Evolutionary conservation across 2,888 invertebrate species (phyloP).

Genomic region (Platypus cylindrus): DNA sequence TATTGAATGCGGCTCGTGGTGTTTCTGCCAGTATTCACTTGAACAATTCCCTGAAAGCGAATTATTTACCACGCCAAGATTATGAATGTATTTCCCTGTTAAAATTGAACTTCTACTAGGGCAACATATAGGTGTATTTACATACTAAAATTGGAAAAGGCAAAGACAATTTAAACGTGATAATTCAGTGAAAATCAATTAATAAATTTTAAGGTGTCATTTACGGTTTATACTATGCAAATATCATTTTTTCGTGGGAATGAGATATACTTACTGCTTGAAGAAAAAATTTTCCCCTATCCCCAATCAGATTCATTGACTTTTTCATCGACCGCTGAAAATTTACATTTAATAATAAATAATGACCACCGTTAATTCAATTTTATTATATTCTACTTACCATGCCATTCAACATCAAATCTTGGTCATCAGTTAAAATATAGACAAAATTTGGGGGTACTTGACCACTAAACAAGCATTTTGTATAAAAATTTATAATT

Average conservation of each 20-base stretch:
- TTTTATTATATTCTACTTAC: conserved; percentile 38
- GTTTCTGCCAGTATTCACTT: conserved; percentile 50
- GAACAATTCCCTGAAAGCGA: conserved; percentile 67
- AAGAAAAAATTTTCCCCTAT: conserved; percentile 52
- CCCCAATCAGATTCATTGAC: conserved; percentile 47
- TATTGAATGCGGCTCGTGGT: conserved; percentile 53
- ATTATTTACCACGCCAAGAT: conserved; percentile 68
- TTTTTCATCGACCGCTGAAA: conserved; percentile 56
- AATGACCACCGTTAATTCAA: conserved; percentile 12
- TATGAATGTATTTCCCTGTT: conserved; percentile 75
- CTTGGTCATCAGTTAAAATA: conserved; percentile 78
- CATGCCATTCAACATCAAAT: conserved; percentile 63
- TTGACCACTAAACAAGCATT: conserved; percentile 4
- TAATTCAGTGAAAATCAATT: neutral
- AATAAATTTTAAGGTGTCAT: neutral
- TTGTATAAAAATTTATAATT: conserved; percentile 2
- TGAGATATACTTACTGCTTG: conserved; percentile 63
- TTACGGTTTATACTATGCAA: no score
- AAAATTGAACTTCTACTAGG: conserved; percentile 80
- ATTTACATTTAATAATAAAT: conserved; percentile 6
- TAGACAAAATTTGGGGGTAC: conserved; percentile 53
- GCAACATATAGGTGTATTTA: conserved; percentile 76
- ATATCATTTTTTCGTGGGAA: no score
- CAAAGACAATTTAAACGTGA: neutral
- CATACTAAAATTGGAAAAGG: conserved; percentile 47